Conservation (phyloP, 2,113 vertebrate genomes). For the Hyaena hyaena region DNA sequence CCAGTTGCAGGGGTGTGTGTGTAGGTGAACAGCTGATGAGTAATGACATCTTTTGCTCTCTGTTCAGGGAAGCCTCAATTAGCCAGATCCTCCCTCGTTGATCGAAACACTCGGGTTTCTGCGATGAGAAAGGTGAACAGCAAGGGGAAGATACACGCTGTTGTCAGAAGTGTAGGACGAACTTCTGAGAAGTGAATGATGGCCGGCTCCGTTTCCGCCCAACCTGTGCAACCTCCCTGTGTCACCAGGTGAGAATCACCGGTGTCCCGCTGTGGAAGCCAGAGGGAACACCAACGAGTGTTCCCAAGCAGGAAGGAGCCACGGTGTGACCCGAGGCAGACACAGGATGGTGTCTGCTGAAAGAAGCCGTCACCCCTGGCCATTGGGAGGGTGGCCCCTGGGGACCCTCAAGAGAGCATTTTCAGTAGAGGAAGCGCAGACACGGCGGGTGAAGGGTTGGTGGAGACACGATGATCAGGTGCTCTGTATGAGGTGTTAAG, state of each 20-base stretch:
- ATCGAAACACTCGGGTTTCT: background rate
- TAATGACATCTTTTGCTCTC: background rate
- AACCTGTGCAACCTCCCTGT: background rate
- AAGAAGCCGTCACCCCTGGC: rapidly evolving
- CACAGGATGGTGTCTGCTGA: background rate
- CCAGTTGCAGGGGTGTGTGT: too few relatives aligned
- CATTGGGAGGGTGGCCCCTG: background rate
- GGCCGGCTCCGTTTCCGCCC: background rate
- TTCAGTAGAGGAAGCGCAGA: background rate
- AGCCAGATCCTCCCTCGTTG: background rate
- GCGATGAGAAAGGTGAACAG: background rate
- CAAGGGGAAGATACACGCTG: background rate
- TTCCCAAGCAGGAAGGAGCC: rapidly evolving
- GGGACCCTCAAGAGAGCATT: background rate
- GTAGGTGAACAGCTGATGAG: background rate
- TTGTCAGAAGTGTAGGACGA: background rate
- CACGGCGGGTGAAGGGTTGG: background rate
- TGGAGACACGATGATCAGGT: background rate
- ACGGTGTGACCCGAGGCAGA: rapidly evolving
- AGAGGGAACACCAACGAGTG: background rate
- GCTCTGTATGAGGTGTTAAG: background rate
- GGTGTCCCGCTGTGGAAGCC: background rate
- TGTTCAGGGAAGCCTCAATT: background rate
- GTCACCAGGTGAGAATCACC: background rate
- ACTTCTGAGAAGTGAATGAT: background rate